Evolutionary conservation across 92 coral and sea anemone genomes (phyloP).

Genomic region (Umimayanthus kanabou): DNA sequence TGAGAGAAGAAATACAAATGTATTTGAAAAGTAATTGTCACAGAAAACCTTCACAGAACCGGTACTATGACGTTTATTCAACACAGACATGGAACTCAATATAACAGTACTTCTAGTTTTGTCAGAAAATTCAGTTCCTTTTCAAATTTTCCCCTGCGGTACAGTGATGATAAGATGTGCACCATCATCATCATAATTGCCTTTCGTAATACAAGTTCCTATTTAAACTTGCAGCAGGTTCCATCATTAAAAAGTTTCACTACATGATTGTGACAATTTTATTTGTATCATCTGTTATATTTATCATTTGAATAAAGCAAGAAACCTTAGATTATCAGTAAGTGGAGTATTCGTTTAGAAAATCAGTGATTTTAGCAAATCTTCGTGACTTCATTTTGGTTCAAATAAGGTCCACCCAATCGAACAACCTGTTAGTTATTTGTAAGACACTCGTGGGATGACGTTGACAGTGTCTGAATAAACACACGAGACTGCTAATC

Average conservation of each 20-base stretch:
- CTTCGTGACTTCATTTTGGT: background rate
- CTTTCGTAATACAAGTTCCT: too few relatives aligned
- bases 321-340: background rate
- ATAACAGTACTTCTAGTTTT: background rate
- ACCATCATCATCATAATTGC: too few relatives aligned
- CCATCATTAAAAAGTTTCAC: too few relatives aligned
- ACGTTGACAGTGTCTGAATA: background rate
- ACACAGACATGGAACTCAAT: too few relatives aligned
- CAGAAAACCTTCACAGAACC: too few relatives aligned
- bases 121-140: background rate
- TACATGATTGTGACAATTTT: too few relatives aligned
- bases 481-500: background rate
- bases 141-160: background rate
- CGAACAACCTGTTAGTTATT: background rate
- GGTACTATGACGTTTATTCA: background rate
- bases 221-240: too few relatives aligned
- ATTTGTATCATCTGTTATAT: too few relatives aligned
- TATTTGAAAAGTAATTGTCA: background rate
- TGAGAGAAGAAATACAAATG: background rate
- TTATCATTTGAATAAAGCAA: background rate
- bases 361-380: background rate
- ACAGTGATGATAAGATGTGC: too few relatives aligned
- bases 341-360: background rate
- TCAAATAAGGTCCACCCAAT: background rate
- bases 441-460: background rate